Percentiles rank a stretch among this genome's conserved stretches.
These are phyloP conservation scores for Timandra comae DNA, from an alignment of 2,888 invertebrate genomes.

Conservation along the genomic window DNA sequence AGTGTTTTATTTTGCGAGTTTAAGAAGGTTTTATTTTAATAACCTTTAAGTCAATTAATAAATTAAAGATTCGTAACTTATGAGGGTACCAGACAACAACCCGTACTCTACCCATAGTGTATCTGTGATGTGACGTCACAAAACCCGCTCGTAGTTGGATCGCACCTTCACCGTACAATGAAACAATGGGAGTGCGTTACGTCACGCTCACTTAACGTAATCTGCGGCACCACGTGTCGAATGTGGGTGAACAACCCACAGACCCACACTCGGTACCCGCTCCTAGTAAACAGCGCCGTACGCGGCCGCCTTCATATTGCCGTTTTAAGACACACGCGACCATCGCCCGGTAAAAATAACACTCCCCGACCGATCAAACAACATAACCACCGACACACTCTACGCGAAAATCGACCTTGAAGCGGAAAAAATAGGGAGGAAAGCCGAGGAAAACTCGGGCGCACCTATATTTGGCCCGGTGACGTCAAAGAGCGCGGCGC, in stretches of 20 bases:
- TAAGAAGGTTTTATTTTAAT: no score
- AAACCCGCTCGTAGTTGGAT: no score
- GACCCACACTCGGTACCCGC: conserved; percentile 19
- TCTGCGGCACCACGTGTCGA: no score
- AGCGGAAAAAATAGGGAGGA: conserved; percentile 15
- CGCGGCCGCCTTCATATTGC: conserved; percentile 45
- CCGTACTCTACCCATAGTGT: no score
- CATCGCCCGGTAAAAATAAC: conserved; percentile 72
- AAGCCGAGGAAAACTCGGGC: conserved; percentile 29
- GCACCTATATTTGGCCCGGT: conserved; percentile 60
- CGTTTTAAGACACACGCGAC: conserved; percentile 69
- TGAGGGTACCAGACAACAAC: no score
- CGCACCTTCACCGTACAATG: no score
- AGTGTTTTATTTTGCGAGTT: no score
- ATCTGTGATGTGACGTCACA: no score
- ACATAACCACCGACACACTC: conserved; percentile 28
- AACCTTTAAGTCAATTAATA: no score
- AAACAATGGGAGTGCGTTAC: no score
- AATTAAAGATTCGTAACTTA: no score
- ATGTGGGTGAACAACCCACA: conserved; percentile 25
- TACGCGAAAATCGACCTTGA: conserved; percentile 30
- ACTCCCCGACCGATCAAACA: conserved; percentile 53
- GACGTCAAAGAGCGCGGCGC: conserved; percentile 52
- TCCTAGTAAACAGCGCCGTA: conserved; percentile 52
- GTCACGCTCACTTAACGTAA: conserved; percentile 13